These are phyloP conservation scores for Epizoanthus fatuus DNA, from an alignment of 92 coral and sea anemone genomes.

Conservation along the genomic window DNA sequence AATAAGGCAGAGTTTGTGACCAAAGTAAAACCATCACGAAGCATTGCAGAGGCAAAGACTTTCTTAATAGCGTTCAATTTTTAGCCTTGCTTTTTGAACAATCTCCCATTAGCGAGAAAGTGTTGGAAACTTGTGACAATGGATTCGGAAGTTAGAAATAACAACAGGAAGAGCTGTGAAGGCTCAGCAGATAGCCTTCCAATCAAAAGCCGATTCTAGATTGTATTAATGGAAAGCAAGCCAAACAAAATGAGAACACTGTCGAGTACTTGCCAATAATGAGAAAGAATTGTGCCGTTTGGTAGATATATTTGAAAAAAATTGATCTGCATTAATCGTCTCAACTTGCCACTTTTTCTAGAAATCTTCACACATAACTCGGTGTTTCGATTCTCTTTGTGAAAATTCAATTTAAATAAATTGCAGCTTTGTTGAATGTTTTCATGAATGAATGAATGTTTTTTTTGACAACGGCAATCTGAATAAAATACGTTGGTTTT, in stretches of 20 bases:
- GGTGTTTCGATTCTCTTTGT: background rate
- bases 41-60: background rate
- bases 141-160: constrained; percentile 25
- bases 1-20: background rate
- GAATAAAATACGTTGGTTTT: too few relatives aligned
- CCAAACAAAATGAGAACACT: constrained; percentile 14
- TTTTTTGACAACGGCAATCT: too few relatives aligned
- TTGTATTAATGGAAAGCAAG: constrained; percentile 26
- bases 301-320: background rate
- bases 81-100: background rate
- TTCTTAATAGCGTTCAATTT: background rate
- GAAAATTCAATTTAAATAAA: background rate
- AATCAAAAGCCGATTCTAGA: constrained; percentile 31
- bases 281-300: constrained; percentile 12
- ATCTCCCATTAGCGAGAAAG: constrained; percentile 28
- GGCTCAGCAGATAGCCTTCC: constrained; percentile 6
- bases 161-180: constrained; percentile 16
- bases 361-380: background rate
- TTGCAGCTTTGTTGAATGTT: background rate
- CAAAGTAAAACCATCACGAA: background rate
- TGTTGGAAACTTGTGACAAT: constrained; percentile 12
- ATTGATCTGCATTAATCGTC: background rate
- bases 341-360: background rate
- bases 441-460: background rate
- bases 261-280: constrained; percentile 18